Conservation (phyloP, 2,888 invertebrate species). For the Rhagium mordax region DNA sequence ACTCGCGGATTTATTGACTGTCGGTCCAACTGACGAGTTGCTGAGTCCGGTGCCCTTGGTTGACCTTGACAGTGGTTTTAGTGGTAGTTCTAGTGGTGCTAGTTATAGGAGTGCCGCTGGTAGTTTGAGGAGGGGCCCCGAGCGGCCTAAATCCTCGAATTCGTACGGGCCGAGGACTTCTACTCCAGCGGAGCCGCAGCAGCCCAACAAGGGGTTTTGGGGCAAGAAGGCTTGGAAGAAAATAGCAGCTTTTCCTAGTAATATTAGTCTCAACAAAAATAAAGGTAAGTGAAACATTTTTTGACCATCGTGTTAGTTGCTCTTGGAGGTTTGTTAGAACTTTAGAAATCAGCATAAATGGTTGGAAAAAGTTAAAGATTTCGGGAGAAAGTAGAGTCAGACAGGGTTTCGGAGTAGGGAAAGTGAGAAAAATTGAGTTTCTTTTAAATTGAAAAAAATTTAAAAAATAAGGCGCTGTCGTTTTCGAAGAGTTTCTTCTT, state of each 20-base stretch:
- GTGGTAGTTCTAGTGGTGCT: slow-evolving; percentile 87
- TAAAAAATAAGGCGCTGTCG: too few species aligned
- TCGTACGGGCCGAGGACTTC: slow-evolving; percentile 51
- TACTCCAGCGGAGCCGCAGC: slow-evolving; percentile 46
- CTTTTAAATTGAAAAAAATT: too few species aligned
- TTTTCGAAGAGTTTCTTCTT: too few species aligned
- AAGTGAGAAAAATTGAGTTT: too few species aligned
- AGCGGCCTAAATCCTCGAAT: slow-evolving; percentile 67
- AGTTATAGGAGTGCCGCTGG: slow-evolving; percentile 79
- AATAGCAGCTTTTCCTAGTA: slow-evolving; percentile 82
- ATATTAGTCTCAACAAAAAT: slow-evolving; percentile 80
- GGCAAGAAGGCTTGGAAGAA: slow-evolving; percentile 86
- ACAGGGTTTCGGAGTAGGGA: too few species aligned
- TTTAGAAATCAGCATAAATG: not conserved
- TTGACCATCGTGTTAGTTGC: not conserved
- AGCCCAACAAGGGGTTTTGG: slow-evolving; percentile 75
- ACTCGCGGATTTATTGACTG: slow-evolving; percentile 78
- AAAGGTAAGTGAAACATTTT: slow-evolving; percentile 71
- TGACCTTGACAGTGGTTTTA: slow-evolving; percentile 87
- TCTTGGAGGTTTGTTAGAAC: not conserved
- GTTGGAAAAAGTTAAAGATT: too few species aligned
- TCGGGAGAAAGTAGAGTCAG: too few species aligned
- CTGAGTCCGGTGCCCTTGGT: slow-evolving; percentile 77
- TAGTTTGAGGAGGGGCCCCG: slow-evolving; percentile 73
- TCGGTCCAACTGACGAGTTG: slow-evolving; percentile 81